Evolutionary conservation across 2,888 invertebrate species (phyloP), one percentile per base, ranked within the genome.

Genomic region (Strigamia maritima): DNA sequence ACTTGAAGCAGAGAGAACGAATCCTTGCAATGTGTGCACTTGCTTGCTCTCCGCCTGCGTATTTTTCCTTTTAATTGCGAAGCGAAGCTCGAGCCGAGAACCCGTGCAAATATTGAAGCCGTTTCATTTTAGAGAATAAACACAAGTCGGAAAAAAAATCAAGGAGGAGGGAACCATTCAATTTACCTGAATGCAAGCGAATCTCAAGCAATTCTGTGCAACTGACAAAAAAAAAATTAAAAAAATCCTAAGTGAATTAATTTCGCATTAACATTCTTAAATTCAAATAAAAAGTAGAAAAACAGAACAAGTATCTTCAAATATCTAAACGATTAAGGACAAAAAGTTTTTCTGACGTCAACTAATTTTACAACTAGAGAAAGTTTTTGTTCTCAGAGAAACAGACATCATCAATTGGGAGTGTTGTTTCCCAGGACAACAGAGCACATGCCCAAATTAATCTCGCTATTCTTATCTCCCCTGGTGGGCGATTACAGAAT

Each of bases 1-100:
- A 70, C 70, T 70, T 70, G 70, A 70, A 70, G 70, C 70, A 70
- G 70, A 70, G 70, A 70, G 70, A 70, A 70, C 70, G 70, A 70
- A 70, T 70, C 70, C 70, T 70, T 70, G 70, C 70, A 70, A 70
- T 70, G 70, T 70, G 70, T 70, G 70, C 70, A 70, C 70, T 70
- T 70, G 70, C 70, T 70, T 70, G 70, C 70, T 70, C 70, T 70
- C 70, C 28, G 70, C n/a, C 70, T 70, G 26, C 70, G 70, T 70
- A 70, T 70, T 70, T 70, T 70, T 70, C n/a, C 70, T 70, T 70
- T 70, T 70, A 70, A 70, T 70, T 70, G 70, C 70, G 24, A 70
- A 70, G 70, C 70, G 70, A 70, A 70, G 70, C 70, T 70, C 12
- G 70, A 70, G 28, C 28, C 70, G 70, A 70, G 70, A 70, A 70